Percentiles rank a stretch among this genome's conserved stretches.
phyloP scores from a whole-genome alignment of 2,797 vertebrate genomes.

The Harpagifer antarcticus region DNA sequence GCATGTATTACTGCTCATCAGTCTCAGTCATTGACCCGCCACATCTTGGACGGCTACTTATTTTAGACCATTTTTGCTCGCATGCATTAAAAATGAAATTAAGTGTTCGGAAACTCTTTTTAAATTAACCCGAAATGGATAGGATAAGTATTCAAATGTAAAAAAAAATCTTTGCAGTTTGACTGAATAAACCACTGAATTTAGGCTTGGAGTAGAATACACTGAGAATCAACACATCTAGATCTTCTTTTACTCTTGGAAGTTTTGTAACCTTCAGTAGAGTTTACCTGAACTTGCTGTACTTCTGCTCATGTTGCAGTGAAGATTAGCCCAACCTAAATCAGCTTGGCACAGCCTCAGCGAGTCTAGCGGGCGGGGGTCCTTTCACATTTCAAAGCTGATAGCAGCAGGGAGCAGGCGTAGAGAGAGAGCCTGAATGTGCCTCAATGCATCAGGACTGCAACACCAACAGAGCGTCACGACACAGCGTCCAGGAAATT shows the following conservation, averaged over 20 bases:
- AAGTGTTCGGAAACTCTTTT: conserved; percentile 8
- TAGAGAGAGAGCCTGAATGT: conserved; percentile 54
- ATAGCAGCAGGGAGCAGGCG: conserved; percentile 54
- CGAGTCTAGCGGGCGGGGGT: conserved; percentile 11
- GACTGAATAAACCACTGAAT: not conserved
- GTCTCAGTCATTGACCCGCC: conserved; percentile 48
- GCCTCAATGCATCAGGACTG: conserved; percentile 66
- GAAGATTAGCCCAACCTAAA: conserved; percentile 59
- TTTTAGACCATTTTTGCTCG: conserved; percentile 3
- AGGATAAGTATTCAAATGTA: not conserved
- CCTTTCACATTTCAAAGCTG: conserved; percentile 73
- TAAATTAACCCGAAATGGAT: conserved; percentile 25
- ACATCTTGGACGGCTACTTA: not conserved
- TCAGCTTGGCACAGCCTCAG: conserved; percentile 50
- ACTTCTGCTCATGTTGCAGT: conserved; percentile 46
- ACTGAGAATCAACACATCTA: not conserved
- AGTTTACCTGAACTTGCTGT: conserved; percentile 29
- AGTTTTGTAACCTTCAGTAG: conserved; percentile 23
- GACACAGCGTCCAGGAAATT: conserved; percentile 73
- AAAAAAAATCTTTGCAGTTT: not conserved
- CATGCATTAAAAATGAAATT: not conserved
- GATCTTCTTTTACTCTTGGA: not conserved
- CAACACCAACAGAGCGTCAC: conserved; percentile 63
- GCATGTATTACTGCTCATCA: conserved; percentile 65
- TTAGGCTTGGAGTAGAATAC: not conserved